Conservation (phyloP, 2,113 vertebrate species). For the Aramus guarauna region DNA sequence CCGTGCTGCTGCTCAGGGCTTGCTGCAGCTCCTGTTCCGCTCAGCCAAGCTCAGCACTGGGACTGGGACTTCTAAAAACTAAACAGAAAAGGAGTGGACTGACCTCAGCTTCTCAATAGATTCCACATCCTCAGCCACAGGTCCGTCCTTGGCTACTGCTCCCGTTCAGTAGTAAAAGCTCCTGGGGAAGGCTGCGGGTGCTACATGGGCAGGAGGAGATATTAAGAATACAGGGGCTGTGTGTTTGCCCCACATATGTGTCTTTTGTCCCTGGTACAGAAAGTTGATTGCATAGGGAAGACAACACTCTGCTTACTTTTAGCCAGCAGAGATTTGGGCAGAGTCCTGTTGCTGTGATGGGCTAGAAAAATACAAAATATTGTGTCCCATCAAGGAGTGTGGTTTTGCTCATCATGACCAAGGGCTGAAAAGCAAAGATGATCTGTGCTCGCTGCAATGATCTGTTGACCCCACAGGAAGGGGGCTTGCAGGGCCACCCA, state of each 20-base stretch:
- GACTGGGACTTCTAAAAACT: background rate
- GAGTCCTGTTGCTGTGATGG: background rate
- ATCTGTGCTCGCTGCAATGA: background rate
- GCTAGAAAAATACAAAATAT: background rate
- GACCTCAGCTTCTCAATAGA: background rate
- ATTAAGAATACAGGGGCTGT: background rate
- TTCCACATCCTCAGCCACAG: background rate
- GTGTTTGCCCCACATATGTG: background rate
- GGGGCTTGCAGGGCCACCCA: background rate
- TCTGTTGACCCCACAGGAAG: background rate
- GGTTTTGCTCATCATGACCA: background rate
- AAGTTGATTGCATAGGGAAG: background rate
- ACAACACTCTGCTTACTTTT: background rate
- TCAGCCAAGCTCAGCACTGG: background rate
- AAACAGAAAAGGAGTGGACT: background rate
- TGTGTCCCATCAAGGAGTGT: background rate
- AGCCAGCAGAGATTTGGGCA: background rate
- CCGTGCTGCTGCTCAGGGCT: background rate
- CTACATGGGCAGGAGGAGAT: fast-evolving
- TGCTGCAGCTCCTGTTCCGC: background rate
- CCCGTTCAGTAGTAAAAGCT: background rate
- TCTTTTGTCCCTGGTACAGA: background rate
- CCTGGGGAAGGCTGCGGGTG: background rate
- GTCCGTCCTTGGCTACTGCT: background rate
- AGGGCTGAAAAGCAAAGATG: background rate